A percentile compares a stretch with the other conserved stretches of the same genome.
phyloP scores from a whole-genome alignment of 2,113 vertebrate species.

The Ammodytes dubius region DNA sequence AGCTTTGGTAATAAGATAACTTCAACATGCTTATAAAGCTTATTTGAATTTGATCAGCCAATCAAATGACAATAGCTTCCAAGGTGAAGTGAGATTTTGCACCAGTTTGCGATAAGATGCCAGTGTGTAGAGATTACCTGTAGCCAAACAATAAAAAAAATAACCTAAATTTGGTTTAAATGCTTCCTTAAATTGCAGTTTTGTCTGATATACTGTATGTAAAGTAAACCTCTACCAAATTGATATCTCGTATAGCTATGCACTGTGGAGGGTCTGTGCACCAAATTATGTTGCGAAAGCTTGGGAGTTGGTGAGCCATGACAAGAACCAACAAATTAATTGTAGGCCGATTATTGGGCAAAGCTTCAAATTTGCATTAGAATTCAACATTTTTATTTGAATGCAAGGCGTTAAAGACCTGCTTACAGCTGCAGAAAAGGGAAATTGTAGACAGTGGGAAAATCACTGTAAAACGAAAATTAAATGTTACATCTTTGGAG shows the following conservation, averaged over 20 bases:
- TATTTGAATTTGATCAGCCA: conserved; percentile 9
- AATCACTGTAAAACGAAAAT: conserved; percentile 6
- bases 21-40: neutral
- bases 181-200: neutral
- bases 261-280: neutral
- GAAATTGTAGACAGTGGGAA: neutral
- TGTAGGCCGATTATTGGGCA: neutral
- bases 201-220: neutral
- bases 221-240: neutral
- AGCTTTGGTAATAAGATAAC: neutral
- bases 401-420: neutral
- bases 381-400: neutral
- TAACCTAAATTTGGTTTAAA: too few species aligned
- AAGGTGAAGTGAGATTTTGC: too few species aligned
- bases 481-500: neutral
- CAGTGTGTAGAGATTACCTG: neutral
- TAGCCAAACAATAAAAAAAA: neutral
- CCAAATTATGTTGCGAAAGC: neutral
- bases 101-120: neutral
- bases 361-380: neutral
- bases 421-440: conserved; percentile 8
- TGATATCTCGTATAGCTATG: neutral
- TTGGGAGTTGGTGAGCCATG: neutral
- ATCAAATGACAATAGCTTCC: neutral
- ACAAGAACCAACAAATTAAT: neutral